These are phyloP conservation scores for Anser brachyrhynchus DNA, from an alignment of 2,113 vertebrate species.

Conservation along the genomic window DNA sequence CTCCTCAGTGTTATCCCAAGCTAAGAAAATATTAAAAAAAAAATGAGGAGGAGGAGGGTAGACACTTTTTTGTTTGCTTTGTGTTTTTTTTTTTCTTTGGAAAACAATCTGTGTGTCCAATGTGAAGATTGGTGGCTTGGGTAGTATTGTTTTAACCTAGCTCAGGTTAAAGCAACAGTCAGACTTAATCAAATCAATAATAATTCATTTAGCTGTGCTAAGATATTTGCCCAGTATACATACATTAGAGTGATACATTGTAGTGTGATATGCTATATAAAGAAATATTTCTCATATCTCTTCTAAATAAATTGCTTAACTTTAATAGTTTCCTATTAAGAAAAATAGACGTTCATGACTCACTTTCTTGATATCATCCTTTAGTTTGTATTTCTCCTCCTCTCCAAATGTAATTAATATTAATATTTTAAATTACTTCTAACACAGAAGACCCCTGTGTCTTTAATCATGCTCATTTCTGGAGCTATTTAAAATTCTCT, in stretches of 20 bases:
- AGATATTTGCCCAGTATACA: background rate
- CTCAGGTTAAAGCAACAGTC: background rate
- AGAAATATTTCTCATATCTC: background rate
- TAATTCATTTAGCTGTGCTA: background rate
- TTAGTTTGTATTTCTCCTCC: constrained; percentile 31
- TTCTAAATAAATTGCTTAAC: constrained; percentile 43
- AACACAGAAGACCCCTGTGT: constrained; percentile 10
- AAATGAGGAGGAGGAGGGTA: background rate
- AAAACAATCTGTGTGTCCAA: background rate
- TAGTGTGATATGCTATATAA: background rate
- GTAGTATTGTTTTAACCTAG: background rate
- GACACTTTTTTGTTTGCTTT: background rate
- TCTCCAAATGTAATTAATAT: constrained; percentile 54
- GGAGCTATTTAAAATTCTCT: constrained; percentile 35
- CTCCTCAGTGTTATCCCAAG: background rate
- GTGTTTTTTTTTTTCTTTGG: background rate
- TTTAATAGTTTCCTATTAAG: constrained; percentile 15
- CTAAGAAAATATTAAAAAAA: background rate
- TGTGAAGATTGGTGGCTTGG: background rate
- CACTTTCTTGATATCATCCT: background rate
- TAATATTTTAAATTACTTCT: constrained; percentile 44
- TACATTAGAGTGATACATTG: background rate
- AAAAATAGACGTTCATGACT: background rate
- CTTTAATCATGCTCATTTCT: constrained; percentile 50
- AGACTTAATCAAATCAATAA: background rate